Conservation (phyloP, 23 tunicate species). For the Trididemnum clinides region DNA sequence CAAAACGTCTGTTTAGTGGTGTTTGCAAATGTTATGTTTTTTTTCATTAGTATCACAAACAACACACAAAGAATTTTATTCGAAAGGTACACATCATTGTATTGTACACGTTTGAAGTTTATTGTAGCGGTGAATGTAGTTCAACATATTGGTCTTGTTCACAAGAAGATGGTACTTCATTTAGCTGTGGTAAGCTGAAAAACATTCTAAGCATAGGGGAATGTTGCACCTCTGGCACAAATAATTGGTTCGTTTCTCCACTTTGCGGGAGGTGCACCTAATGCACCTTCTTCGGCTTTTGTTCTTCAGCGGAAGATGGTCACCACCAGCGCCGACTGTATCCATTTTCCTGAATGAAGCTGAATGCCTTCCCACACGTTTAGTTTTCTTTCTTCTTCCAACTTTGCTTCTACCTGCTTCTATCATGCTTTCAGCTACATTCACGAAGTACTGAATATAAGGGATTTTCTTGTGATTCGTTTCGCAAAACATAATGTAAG, state of each 20-base stretch:
- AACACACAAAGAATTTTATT: too few relatives aligned
- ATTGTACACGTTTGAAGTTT: neutral
- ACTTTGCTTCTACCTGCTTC: too few relatives aligned
- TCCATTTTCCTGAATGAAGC: constrained; percentile 1
- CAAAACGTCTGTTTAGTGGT: neutral
- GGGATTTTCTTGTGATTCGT: constrained; percentile 9
- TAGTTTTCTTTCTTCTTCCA: constrained; percentile 3
- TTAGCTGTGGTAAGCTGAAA: neutral
- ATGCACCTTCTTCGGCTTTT: constrained; percentile 9
- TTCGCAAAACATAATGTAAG: neutral
- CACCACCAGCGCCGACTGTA: neutral
- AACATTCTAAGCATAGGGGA: neutral
- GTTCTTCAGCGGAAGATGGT: constrained; percentile 8
- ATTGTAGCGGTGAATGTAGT: neutral
- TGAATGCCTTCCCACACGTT: constrained; percentile 6
- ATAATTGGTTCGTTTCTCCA: neutral
- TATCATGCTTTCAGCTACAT: neutral
- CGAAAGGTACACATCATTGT: neutral
- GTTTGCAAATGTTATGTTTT: neutral
- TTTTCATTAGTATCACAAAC: neutral
- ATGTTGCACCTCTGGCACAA: constrained; percentile 1
- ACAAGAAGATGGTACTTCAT: neutral
- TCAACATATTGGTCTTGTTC: neutral
- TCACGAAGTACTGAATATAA: neutral
- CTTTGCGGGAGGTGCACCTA: neutral